Percentiles rank a stretch among this genome's conserved stretches.
These are phyloP conservation scores for Campodea augens DNA, from an alignment of 1,140 invertebrate species.

Conservation along the genomic window DNA sequence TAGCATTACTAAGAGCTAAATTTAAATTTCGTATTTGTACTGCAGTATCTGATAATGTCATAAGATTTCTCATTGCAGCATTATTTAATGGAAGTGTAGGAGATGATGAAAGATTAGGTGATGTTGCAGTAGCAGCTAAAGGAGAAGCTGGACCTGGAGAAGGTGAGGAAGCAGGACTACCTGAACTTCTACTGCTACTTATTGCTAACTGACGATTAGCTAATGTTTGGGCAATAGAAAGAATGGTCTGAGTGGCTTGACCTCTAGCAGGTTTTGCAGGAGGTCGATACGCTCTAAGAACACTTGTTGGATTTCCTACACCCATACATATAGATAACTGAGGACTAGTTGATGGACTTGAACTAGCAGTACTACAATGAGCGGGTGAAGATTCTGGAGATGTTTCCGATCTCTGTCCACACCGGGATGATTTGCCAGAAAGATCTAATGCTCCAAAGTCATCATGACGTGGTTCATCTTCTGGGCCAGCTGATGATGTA, in stretches of 20 bases:
- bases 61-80: constrained; percentile 16
- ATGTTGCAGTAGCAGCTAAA: background rate
- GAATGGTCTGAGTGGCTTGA: constrained; percentile 13
- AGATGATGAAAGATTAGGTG: too few relatives aligned
- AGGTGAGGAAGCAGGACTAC: background rate
- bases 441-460: constrained; percentile 18
- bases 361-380: too few relatives aligned
- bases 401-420: background rate
- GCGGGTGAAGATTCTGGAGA: too few relatives aligned
- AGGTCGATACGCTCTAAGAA: constrained; percentile 2
- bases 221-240: constrained; percentile 19
- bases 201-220: constrained; percentile 14
- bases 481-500: too few relatives aligned
- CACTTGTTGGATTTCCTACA: too few relatives aligned
- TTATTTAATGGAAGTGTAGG: background rate
- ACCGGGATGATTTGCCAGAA: constrained; percentile 17
- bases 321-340: too few relatives aligned
- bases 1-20: too few relatives aligned
- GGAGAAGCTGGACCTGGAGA: background rate
- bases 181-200: constrained; percentile 3
- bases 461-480: constrained; percentile 9
- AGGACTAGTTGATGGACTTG: too few relatives aligned
- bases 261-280: constrained; percentile 7
- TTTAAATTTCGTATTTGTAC: constrained; percentile 14
- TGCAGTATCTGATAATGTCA: constrained; percentile 17